Conservation (phyloP, 2,888 invertebrate genomes). For the Hemicrepidius hirtus region DNA sequence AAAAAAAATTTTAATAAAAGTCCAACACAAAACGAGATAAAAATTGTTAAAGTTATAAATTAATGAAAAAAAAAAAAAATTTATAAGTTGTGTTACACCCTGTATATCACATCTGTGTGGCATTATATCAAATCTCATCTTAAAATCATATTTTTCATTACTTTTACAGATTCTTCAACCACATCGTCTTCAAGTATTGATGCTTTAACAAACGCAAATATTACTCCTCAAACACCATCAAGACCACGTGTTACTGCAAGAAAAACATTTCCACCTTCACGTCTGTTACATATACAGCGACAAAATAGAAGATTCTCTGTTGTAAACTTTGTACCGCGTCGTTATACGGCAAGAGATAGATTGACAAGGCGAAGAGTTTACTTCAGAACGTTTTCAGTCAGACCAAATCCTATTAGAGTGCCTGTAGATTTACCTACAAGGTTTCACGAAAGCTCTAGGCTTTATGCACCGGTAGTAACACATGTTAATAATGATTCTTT, state of each 20-base stretch:
- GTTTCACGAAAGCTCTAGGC: neutral
- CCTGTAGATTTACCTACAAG: conserved; percentile 8
- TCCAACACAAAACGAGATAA: too few relatives aligned
- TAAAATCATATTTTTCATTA: neutral
- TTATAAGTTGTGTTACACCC: neutral
- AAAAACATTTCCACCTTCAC: conserved; percentile 67
- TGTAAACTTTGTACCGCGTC: conserved; percentile 63
- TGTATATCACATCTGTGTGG: too few relatives aligned
- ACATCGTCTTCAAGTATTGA: conserved; percentile 6
- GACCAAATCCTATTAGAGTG: conserved; percentile 33
- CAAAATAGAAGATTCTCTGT: conserved; percentile 62
- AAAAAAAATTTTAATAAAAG: too few relatives aligned
- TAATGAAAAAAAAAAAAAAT: too few relatives aligned
- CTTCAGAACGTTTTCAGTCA: conserved; percentile 54
- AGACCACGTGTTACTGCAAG: conserved; percentile 53
- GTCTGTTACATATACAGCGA: conserved; percentile 62
- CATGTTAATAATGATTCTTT: conserved; percentile 55
- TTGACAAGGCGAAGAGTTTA: conserved; percentile 55
- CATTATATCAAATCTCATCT: too few relatives aligned
- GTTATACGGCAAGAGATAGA: conserved; percentile 59
- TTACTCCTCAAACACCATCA: conserved; percentile 15
- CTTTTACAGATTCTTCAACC: conserved; percentile 8
- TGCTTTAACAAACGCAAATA: conserved; percentile 6
- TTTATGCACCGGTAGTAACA: conserved; percentile 33
- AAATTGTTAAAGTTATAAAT: too few relatives aligned